Evolutionary conservation across 2,797 vertebrate species (phyloP).

Genomic region (Spinus pinus): DNA sequence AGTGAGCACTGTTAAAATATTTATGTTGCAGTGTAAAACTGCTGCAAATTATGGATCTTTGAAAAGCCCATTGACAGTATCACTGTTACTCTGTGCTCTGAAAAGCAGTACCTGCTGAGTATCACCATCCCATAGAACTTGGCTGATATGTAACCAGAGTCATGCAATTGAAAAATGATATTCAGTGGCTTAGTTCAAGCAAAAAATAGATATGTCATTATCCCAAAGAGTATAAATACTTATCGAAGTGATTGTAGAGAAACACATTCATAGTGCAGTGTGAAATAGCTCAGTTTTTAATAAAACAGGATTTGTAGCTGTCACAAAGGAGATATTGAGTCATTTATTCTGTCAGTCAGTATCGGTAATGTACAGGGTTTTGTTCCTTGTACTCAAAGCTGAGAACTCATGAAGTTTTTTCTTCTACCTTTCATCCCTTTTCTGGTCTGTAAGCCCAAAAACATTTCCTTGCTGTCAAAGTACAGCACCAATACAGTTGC

Average conservation of each 20-base stretch:
- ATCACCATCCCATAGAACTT: not conserved
- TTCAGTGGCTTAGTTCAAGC: not conserved
- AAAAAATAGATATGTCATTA: not conserved
- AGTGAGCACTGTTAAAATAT: not conserved
- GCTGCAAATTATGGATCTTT: not conserved
- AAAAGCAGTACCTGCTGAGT: not conserved
- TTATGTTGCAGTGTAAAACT: not conserved
- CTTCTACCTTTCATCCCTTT: not conserved
- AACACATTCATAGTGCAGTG: not conserved
- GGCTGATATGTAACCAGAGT: not conserved
- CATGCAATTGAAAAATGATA: not conserved
- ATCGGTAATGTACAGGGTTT: not conserved
- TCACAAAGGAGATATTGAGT: not conserved
- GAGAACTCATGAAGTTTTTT: not conserved
- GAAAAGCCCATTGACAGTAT: not conserved
- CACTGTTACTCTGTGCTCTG: not conserved
- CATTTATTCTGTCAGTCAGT: not conserved
- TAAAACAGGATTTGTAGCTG: not conserved
- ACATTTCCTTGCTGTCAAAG: not conserved
- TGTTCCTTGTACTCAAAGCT: not conserved
- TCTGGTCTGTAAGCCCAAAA: not conserved
- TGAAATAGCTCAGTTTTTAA: not conserved
- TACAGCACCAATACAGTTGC: not conserved
- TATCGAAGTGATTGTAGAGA: not conserved
- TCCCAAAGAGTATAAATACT: not conserved